A percentile compares a stretch with the other conserved stretches of the same genome.
Conservation (phyloP, 35 echinoderm and acorn worm species). For the Amphiura filiformis region DNA sequence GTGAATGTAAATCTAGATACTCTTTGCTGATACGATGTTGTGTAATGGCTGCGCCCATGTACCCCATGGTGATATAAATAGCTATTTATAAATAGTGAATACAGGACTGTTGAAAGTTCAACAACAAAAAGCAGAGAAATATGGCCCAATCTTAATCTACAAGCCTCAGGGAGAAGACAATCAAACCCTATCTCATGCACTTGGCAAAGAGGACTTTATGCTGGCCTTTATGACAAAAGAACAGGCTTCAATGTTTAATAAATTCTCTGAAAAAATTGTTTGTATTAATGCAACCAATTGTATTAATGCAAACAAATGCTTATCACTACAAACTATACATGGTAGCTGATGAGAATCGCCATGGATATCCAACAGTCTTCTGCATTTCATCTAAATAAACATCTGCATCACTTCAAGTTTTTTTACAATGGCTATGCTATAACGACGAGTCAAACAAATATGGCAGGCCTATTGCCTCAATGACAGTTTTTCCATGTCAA, state of each 20-base stretch:
- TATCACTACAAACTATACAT: background rate
- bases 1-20: too few relatives aligned
- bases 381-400: background rate
- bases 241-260: background rate
- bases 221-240: background rate
- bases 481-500: too few relatives aligned
- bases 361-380: background rate
- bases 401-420: background rate
- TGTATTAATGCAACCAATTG: background rate
- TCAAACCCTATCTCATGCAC: background rate
- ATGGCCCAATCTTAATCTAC: background rate
- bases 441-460: too few relatives aligned
- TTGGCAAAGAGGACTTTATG: background rate
- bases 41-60: too few relatives aligned
- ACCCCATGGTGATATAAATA: too few relatives aligned
- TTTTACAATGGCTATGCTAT: too few relatives aligned
- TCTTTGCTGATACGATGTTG: too few relatives aligned
- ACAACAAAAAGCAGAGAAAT: background rate
- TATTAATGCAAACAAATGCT: background rate
- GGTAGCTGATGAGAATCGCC: background rate
- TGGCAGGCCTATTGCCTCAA: too few relatives aligned
- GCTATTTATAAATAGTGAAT: too few relatives aligned
- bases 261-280: background rate
- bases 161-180: background rate
- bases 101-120: background rate